A percentile compares a stretch with the other conserved stretches of the same genome.
Conservation (phyloP, 2,888 invertebrate genomes). For the Cerastis rubricosa region DNA sequence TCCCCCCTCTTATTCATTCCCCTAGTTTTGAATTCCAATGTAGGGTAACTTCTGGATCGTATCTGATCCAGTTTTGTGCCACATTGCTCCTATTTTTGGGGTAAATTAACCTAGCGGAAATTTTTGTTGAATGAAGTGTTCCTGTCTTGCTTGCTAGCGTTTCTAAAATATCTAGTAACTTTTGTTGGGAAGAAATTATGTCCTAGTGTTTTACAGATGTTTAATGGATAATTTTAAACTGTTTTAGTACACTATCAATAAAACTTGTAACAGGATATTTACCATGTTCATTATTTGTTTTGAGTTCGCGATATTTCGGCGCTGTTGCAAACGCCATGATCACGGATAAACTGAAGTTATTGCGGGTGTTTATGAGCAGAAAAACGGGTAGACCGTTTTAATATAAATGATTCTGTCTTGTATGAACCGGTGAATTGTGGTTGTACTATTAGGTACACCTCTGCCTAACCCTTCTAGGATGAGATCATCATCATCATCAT, state of each 20-base stretch:
- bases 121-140: not conserved
- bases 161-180: too few species aligned
- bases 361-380: too few species aligned
- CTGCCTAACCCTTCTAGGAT: too few species aligned
- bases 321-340: too few species aligned
- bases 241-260: too few species aligned
- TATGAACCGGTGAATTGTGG: too few species aligned
- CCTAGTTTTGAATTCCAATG: constrained; percentile 9
- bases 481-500: too few species aligned
- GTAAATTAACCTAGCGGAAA: constrained; percentile 25
- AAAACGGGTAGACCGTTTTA: not conserved
- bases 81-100: constrained; percentile 18
- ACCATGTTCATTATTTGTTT: too few species aligned
- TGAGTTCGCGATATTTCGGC: too few species aligned
- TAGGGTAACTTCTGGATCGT: constrained; percentile 26
- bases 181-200: not conserved
- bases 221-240: not conserved
- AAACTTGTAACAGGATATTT: too few species aligned
- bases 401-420: not conserved
- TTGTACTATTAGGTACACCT: too few species aligned
- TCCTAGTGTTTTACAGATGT: not conserved
- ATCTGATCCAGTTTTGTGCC: constrained; percentile 30
- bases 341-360: too few species aligned
- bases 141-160: not conserved
- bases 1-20: constrained; percentile 8